phyloP scores from a whole-genome alignment of 1,140 invertebrate species.

The Palaemon carinicauda region DNA sequence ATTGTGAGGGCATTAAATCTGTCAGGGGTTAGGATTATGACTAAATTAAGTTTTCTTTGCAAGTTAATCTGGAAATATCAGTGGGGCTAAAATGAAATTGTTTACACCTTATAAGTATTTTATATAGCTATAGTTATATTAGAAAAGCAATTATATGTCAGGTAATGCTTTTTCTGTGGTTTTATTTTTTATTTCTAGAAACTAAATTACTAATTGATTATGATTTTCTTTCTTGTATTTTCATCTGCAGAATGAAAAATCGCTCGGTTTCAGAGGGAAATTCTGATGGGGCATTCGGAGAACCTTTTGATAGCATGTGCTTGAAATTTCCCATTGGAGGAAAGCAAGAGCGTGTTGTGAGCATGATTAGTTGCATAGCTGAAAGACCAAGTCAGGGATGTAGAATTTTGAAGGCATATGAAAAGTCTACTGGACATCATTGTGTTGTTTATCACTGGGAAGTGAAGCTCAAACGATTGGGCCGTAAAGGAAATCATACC shows the following conservation, averaged over 20 bases:
- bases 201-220: background rate
- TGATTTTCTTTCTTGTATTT: background rate
- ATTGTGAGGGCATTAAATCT: no score
- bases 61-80: no score
- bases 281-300: background rate
- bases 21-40: no score
- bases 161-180: background rate
- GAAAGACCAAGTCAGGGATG: slow-evolving; percentile 23
- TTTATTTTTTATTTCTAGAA: background rate
- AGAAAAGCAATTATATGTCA: no score
- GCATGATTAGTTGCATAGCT: background rate
- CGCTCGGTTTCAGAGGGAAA: slow-evolving; percentile 37
- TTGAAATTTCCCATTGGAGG: slow-evolving; percentile 16
- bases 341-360: slow-evolving; percentile 39
- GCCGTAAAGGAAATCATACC: slow-evolving; percentile 34
- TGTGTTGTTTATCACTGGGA: slow-evolving; percentile 37
- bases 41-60: no score
- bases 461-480: slow-evolving; percentile 21
- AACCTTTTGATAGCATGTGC: background rate
- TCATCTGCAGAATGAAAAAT: slow-evolving; percentile 22
- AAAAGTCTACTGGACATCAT: slow-evolving; percentile 14
- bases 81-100: no score
- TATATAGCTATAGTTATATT: no score
- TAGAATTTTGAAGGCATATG: slow-evolving; percentile 17
- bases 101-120: no score